phyloP scores from a whole-genome alignment of 2,113 vertebrate species.

The Boleophthalmus pectinirostris region DNA sequence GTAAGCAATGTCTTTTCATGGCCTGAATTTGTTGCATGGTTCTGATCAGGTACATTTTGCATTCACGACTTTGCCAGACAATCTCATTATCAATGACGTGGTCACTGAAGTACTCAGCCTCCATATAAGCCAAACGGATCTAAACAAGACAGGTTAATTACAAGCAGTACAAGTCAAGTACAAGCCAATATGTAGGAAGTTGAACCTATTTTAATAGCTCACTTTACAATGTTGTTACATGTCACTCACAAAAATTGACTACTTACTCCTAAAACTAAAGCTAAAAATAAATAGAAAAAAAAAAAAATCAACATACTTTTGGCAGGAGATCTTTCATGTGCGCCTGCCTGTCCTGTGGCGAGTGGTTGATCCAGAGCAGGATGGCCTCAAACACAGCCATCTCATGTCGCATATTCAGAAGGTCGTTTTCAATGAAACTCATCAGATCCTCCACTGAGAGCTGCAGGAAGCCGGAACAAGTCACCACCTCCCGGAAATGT shows the following conservation, averaged over 20 bases:
- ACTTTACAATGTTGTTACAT: not conserved
- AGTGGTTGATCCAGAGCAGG: not conserved
- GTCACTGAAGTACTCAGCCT: not conserved
- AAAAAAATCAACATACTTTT: not conserved
- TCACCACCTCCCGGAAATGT: not conserved
- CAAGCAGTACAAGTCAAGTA: not conserved
- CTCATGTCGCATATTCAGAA: not conserved
- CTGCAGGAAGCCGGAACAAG: not conserved
- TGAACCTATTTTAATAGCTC: too few species aligned
- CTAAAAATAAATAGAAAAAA: too few species aligned
- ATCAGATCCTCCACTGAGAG: not conserved
- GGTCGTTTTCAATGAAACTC: not conserved
- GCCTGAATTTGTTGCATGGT: not conserved
- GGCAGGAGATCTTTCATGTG: not conserved
- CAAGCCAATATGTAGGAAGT: too few species aligned
- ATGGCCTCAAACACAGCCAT: not conserved
- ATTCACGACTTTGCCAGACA: not conserved
- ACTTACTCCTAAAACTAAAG: too few species aligned
- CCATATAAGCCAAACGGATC: slow-evolving; percentile 26
- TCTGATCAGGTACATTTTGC: not conserved
- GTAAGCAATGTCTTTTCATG: not conserved
- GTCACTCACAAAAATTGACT: not conserved
- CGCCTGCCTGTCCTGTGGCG: not conserved
- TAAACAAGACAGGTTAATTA: not conserved
- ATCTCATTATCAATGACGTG: slow-evolving; percentile 5